Conservation (phyloP, 2,888 invertebrate genomes). For the Caenorhabditis panamensis region DNA sequence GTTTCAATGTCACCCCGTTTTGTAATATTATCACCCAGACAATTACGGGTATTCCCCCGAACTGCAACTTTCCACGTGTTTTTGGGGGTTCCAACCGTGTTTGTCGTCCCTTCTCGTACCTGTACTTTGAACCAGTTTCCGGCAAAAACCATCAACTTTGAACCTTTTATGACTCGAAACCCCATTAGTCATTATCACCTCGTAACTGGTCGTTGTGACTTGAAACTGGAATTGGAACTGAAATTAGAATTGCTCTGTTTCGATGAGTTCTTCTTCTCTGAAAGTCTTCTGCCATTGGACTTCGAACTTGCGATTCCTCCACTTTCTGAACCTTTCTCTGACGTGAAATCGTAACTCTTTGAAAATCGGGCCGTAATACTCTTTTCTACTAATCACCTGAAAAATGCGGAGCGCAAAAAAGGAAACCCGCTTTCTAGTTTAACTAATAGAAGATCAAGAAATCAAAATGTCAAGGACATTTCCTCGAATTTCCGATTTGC, state of each 20-base stretch:
- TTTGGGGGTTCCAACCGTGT: neutral
- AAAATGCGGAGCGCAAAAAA: slow-evolving; percentile 28
- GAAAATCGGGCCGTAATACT: slow-evolving; percentile 43
- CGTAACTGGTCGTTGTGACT: slow-evolving; percentile 20
- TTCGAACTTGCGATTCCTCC: slow-evolving; percentile 11
- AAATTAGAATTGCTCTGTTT: slow-evolving; percentile 10
- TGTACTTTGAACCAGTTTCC: slow-evolving; percentile 22
- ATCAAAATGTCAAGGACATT: slow-evolving; percentile 45
- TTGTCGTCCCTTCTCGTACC: neutral
- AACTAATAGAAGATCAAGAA: slow-evolving; percentile 39
- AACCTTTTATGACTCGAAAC: neutral
- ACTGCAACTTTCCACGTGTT: slow-evolving; percentile 29
- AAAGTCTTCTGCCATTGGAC: neutral
- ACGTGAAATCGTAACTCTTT: slow-evolving; percentile 18
- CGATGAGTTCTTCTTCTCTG: slow-evolving; percentile 10
- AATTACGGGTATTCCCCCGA: slow-evolving; percentile 24
- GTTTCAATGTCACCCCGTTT: slow-evolving; percentile 52
- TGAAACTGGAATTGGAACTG: no score
- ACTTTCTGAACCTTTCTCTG: slow-evolving; percentile 3
- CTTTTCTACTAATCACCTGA: slow-evolving; percentile 43
- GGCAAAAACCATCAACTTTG: neutral
- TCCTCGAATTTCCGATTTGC: slow-evolving; percentile 22
- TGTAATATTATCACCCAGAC: slow-evolving; percentile 44
- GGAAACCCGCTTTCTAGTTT: slow-evolving; percentile 19
- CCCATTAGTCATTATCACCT: slow-evolving; percentile 8